phyloP scores from a whole-genome alignment of 1,140 invertebrate genomes.

The Drosophila santomea region DNA sequence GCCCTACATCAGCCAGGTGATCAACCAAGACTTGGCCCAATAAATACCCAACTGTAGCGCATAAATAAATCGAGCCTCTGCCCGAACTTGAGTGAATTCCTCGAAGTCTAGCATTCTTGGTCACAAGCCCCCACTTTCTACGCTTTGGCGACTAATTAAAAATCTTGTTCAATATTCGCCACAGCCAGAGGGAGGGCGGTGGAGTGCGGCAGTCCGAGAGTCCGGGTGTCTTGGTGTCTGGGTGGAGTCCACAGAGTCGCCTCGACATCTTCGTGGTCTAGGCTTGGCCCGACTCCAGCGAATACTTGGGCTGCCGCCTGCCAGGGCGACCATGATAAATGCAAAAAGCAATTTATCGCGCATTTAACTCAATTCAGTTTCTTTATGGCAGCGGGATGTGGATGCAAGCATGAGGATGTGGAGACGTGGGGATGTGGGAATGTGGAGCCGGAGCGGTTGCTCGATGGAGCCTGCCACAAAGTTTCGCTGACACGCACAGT shows the following conservation, averaged over 20 bases:
- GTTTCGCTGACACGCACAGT: constrained; percentile 70
- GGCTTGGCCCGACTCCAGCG: constrained; percentile 59
- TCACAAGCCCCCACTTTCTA: background rate
- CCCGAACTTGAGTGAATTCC: constrained; percentile 55
- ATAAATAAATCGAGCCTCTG: constrained; percentile 37
- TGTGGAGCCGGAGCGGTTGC: constrained; percentile 1
- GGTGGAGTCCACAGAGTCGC: constrained; percentile 20
- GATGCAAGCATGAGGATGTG: background rate
- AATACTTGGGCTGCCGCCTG: constrained; percentile 38
- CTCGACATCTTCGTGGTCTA: constrained; percentile 33
- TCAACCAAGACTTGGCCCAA: constrained; percentile 68
- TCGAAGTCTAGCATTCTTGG: constrained; percentile 7
- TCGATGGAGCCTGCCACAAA: constrained; percentile 57
- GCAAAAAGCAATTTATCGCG: constrained; percentile 84
- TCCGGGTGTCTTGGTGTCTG: background rate
- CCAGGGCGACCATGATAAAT: constrained; percentile 76
- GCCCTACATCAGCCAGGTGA: constrained; percentile 70
- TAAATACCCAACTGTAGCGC: constrained; percentile 37
- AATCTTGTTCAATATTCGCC: constrained; percentile 81
- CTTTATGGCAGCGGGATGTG: constrained; percentile 59
- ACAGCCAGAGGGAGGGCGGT: constrained; percentile 41
- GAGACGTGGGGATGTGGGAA: background rate
- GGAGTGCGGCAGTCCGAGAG: background rate
- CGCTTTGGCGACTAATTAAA: constrained; percentile 77
- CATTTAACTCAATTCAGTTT: constrained; percentile 83